These are phyloP conservation scores for Enoplosus armatus DNA, from an alignment of 2,797 vertebrate genomes.

Conservation along the genomic window DNA sequence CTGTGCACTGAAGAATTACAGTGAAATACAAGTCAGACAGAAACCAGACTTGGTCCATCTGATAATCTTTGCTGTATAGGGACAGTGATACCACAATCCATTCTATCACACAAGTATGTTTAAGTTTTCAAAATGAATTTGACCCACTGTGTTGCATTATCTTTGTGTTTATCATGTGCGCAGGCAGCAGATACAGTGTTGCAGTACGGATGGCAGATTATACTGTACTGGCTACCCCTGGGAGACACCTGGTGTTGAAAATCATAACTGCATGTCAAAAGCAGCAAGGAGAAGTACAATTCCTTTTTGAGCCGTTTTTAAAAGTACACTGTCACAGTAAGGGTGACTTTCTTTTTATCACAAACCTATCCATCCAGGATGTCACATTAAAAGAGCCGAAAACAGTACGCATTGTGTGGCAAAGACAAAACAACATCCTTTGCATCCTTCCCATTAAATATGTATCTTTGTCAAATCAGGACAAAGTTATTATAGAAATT, in stretches of 20 bases:
- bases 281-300: not conserved
- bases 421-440: not conserved
- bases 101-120: not conserved
- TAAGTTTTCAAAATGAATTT: slow-evolving; percentile 1
- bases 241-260: slow-evolving; percentile 82
- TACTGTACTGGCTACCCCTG: slow-evolving; percentile 12
- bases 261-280: slow-evolving; percentile 55
- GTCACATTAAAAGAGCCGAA: not conserved
- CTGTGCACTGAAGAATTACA: not conserved
- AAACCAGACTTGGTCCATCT: not conserved
- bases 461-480: slow-evolving; percentile 13
- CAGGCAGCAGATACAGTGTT: not conserved
- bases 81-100: not conserved
- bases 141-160: not conserved
- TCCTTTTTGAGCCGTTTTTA: not conserved
- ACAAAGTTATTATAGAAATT: not conserved
- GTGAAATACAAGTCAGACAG: not conserved
- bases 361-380: not conserved
- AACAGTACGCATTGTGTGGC: not conserved
- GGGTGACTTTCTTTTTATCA: not conserved
- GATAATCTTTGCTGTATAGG: not conserved
- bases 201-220: no score
- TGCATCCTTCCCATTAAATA: not conserved
- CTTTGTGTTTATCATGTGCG: not conserved
- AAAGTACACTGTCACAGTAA: not conserved